These are phyloP conservation scores for Xestia rhomboidea DNA, from an alignment of 2,888 invertebrate species.

Conservation along the genomic window DNA sequence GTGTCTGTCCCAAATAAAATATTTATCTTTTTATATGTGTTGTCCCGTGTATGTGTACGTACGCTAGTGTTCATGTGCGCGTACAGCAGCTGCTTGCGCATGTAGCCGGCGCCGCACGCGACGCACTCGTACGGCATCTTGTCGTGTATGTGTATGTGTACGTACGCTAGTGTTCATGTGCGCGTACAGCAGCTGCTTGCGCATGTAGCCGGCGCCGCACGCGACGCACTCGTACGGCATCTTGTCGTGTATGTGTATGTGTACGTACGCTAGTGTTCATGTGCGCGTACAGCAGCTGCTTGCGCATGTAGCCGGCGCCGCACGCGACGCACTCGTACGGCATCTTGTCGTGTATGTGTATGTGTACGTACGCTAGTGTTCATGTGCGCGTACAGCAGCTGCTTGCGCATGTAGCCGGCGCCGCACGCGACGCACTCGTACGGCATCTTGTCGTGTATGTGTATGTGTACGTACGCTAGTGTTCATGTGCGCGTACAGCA, in stretches of 20 bases:
- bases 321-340: conserved; percentile 96
- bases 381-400: conserved; percentile 94
- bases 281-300: conserved; percentile 94
- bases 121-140: too few relatives aligned
- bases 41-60: too few relatives aligned
- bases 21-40: too few relatives aligned
- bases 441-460: conserved; percentile 93
- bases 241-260: background rate
- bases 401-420: conserved; percentile 95
- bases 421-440: conserved; percentile 96
- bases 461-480: conserved; percentile 83
- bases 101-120: too few relatives aligned
- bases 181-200: too few relatives aligned
- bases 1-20: too few relatives aligned
- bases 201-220: too few relatives aligned
- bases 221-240: too few relatives aligned
- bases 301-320: conserved; percentile 95
- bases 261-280: conserved; percentile 92
- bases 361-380: conserved; percentile 89
- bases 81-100: too few relatives aligned
- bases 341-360: conserved; percentile 92
- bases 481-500: conserved; percentile 94
- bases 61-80: too few relatives aligned
- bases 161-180: too few relatives aligned
- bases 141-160: too few relatives aligned